Conservation (phyloP, 2,888 invertebrate genomes). For the Brachylomia viminalis region DNA sequence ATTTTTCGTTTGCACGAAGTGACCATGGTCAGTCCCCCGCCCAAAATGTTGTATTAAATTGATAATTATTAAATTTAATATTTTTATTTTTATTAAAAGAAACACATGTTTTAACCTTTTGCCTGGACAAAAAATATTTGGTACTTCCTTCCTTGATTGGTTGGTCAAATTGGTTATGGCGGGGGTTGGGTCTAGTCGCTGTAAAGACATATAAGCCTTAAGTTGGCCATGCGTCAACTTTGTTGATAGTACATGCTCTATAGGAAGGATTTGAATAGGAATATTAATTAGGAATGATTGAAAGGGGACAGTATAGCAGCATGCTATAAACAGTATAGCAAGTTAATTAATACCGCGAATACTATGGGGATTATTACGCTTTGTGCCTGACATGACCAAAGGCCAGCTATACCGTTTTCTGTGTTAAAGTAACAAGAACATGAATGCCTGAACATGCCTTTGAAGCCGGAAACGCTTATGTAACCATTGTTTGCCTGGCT, state of each 20-base stretch:
- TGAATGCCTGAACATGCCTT: not conserved
- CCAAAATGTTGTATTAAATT: too few species aligned
- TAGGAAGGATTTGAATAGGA: not conserved
- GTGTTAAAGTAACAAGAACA: not conserved
- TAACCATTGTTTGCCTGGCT: slow-evolving; percentile 1
- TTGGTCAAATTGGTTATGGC: too few species aligned
- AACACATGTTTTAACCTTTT: too few species aligned
- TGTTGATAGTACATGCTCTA: not conserved
- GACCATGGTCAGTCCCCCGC: too few species aligned
- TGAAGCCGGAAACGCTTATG: slow-evolving; percentile 8
- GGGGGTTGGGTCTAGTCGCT: too few species aligned
- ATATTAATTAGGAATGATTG: slow-evolving; percentile 40
- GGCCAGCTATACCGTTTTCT: not conserved
- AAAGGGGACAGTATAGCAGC: not conserved
- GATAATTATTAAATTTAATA: too few species aligned
- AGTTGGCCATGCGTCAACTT: too few species aligned
- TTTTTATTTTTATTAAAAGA: too few species aligned
- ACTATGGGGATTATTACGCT: not conserved
- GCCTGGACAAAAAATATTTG: too few species aligned
- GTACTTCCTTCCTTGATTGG: too few species aligned
- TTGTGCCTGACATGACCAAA: slow-evolving; percentile 3
- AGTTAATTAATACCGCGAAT: not conserved
- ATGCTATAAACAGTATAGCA: not conserved
- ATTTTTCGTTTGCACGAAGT: too few species aligned
- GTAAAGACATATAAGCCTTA: too few species aligned